Evolutionary conservation across 2,888 invertebrate genomes (phyloP).

Genomic region (Trachelus troglodyta): DNA sequence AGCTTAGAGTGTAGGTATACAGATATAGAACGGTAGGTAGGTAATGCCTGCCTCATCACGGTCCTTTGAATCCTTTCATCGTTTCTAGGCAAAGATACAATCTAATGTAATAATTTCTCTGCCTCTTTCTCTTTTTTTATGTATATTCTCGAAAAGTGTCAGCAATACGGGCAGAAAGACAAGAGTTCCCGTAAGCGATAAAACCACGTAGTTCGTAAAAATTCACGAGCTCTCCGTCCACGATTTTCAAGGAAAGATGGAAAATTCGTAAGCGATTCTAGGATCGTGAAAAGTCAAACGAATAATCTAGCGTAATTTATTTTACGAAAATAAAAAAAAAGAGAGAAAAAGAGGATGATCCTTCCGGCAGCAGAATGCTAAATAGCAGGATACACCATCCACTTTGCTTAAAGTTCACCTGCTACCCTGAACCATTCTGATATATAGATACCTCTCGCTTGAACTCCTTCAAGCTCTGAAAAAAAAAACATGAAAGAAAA

Average conservation of each 20-base stretch:
- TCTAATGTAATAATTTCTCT: neutral
- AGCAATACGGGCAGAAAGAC: neutral
- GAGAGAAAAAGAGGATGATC: neutral
- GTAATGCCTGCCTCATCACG: neutral
- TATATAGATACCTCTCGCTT: neutral
- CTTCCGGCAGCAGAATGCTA: neutral
- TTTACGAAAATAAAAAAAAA: neutral
- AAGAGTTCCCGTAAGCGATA: neutral
- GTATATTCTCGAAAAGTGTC: neutral
- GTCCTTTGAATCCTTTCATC: neutral
- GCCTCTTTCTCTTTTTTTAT: neutral
- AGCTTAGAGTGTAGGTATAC: neutral
- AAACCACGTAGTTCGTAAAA: neutral
- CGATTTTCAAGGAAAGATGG: neutral
- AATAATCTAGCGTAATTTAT: neutral
- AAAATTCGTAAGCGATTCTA: neutral
- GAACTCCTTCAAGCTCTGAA: neutral
- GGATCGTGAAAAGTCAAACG: conserved; percentile 1
- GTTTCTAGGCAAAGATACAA: neutral
- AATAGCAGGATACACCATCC: neutral
- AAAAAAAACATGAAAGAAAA: neutral
- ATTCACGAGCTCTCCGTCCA: neutral
- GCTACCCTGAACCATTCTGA: neutral
- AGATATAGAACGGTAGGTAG: neutral
- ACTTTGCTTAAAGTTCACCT: neutral